Conservation (phyloP, 1,140 invertebrate genomes). For the Hyles vespertilio region DNA sequence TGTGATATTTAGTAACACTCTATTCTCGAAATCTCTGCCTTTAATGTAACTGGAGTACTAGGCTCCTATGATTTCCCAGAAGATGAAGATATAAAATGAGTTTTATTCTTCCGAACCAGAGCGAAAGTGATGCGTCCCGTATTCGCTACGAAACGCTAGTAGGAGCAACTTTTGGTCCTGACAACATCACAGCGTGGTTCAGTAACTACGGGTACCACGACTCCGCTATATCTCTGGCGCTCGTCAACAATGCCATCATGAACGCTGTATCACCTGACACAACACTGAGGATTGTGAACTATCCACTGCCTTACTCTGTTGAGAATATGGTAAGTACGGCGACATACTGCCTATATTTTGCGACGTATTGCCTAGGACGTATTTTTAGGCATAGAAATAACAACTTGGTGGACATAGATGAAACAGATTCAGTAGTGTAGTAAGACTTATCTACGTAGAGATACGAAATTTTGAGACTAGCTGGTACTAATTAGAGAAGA, state of each 20-base stretch:
- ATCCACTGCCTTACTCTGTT: conserved; percentile 61
- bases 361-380: too few relatives aligned
- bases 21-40: too few relatives aligned
- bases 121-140: conserved; percentile 32
- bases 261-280: conserved; percentile 48
- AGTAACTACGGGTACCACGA: conserved; percentile 83
- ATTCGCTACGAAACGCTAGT: conserved; percentile 68
- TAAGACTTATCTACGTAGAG: too few relatives aligned
- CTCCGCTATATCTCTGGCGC: conserved; percentile 79
- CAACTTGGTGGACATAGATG: too few relatives aligned
- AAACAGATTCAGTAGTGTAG: too few relatives aligned
- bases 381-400: too few relatives aligned
- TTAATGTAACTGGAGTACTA: too few relatives aligned
- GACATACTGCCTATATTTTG: neutral
- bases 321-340: conserved; percentile 52
- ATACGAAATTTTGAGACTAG: too few relatives aligned
- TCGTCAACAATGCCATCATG: conserved; percentile 80
- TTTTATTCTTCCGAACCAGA: conserved; percentile 22
- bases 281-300: conserved; percentile 71
- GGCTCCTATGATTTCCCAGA: too few relatives aligned
- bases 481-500: too few relatives aligned
- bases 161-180: conserved; percentile 60
- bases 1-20: too few relatives aligned
- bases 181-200: conserved; percentile 77
- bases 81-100: too few relatives aligned